Conservation (phyloP, 2,113 vertebrate genomes). For the Mesitornis unicolor region DNA sequence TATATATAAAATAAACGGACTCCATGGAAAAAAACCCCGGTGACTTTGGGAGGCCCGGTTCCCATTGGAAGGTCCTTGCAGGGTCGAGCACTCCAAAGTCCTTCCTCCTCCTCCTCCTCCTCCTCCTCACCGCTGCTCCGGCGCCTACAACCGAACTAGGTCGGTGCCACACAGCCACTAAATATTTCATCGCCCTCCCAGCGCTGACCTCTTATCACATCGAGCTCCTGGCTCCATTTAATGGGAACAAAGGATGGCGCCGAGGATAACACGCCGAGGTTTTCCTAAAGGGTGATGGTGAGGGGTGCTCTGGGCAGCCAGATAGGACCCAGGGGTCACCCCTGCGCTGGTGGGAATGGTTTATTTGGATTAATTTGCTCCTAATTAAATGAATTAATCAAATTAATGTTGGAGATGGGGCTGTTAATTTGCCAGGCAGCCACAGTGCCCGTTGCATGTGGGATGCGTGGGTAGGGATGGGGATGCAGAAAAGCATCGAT, state of each 20-base stretch:
- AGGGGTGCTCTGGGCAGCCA: not conserved
- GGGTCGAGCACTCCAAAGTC: too few species aligned
- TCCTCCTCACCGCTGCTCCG: not conserved
- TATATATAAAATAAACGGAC: too few species aligned
- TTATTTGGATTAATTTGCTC: not conserved
- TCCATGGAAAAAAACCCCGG: too few species aligned
- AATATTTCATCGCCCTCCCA: constrained; percentile 47
- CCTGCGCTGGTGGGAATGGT: not conserved
- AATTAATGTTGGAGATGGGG: too few species aligned
- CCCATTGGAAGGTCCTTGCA: not conserved
- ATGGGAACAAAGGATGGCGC: not conserved
- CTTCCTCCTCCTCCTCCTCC: too few species aligned
- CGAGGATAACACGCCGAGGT: not conserved
- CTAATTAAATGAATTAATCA: too few species aligned
- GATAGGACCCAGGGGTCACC: not conserved
- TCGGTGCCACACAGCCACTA: not conserved
- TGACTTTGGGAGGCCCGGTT: not conserved
- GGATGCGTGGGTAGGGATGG: not conserved
- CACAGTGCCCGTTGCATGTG: not conserved
- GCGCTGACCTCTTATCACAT: not conserved
- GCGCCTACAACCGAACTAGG: not conserved
- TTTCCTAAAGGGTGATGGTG: not conserved
- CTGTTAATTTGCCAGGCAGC: not conserved
- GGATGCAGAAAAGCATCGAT: not conserved
- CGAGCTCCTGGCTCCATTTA: not conserved